Evolutionary conservation across 2,888 invertebrate species (phyloP).

Genomic region (Xestia xanthographa): DNA sequence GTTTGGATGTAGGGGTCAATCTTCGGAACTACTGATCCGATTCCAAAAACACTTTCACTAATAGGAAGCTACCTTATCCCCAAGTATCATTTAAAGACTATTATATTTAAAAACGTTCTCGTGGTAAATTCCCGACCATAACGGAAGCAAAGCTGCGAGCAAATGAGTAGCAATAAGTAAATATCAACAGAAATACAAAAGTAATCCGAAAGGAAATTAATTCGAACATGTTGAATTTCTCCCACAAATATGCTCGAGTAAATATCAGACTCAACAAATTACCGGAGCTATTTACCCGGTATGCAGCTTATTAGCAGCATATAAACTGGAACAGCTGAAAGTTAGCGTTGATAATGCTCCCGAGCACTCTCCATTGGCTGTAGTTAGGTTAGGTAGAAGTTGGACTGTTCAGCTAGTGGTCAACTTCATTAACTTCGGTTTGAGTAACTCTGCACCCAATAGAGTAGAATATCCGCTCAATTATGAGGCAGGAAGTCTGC

Average conservation of each 20-base stretch:
- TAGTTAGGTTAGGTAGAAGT: slow-evolving; percentile 50
- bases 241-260: background rate
- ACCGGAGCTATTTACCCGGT: background rate
- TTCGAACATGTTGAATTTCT: background rate
- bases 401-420: slow-evolving; percentile 36
- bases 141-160: background rate
- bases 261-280: slow-evolving; percentile 7
- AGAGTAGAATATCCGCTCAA: background rate
- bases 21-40: background rate
- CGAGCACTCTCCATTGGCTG: slow-evolving; percentile 34
- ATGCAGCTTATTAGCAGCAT: slow-evolving; percentile 39
- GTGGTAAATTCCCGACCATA: background rate
- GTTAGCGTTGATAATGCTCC: slow-evolving; percentile 43
- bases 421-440: slow-evolving; percentile 45
- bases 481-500: background rate
- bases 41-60: background rate
- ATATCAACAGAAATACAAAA: slow-evolving; percentile 6
- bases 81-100: background rate
- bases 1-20: background rate
- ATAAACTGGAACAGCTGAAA: slow-evolving; percentile 44
- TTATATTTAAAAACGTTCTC: background rate
- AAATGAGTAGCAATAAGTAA: background rate
- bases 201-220: background rate
- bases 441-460: slow-evolving; percentile 22
- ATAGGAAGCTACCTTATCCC: background rate